These are phyloP conservation scores for Acipenser ruthenus DNA, from an alignment of 2,797 vertebrate genomes.

Conservation along the genomic window DNA sequence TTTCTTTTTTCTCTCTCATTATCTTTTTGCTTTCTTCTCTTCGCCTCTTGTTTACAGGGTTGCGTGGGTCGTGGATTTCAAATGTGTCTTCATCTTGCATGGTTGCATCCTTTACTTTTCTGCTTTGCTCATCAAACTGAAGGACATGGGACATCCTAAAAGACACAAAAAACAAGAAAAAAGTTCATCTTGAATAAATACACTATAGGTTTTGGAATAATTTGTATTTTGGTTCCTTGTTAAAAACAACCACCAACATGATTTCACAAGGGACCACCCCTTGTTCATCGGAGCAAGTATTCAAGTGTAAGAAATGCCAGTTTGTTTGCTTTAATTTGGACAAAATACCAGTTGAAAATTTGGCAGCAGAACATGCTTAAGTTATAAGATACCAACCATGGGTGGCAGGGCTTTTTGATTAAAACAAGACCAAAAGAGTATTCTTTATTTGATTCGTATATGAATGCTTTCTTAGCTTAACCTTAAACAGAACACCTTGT, in stretches of 20 bases:
- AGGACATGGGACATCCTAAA: constrained; percentile 90
- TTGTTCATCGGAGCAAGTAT: neutral
- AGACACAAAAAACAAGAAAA: constrained; percentile 29
- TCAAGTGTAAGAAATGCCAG: neutral
- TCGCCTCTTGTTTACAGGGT: constrained; percentile 93
- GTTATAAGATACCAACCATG: neutral
- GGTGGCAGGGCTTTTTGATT: too few species aligned
- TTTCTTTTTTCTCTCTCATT: constrained; percentile 90
- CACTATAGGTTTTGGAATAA: constrained; percentile 33
- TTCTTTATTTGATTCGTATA: too few species aligned
- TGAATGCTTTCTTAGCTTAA: too few species aligned
- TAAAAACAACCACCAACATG: neutral
- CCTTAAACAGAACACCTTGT: too few species aligned
- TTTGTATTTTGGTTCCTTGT: neutral
- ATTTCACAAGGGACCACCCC: neutral
- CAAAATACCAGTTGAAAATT: neutral
- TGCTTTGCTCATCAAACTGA: constrained; percentile 90
- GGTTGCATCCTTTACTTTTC: constrained; percentile 93
- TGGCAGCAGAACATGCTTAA: neutral
- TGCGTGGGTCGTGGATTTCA: constrained; percentile 93
- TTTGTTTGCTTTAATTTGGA: neutral
- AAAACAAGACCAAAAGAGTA: too few species aligned
- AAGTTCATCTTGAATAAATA: constrained; percentile 33
- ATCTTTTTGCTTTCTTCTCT: constrained; percentile 96
- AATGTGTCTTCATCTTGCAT: constrained; percentile 95